Conservation (phyloP, 1,140 invertebrate genomes). For the Nixonia krombeini region DNA sequence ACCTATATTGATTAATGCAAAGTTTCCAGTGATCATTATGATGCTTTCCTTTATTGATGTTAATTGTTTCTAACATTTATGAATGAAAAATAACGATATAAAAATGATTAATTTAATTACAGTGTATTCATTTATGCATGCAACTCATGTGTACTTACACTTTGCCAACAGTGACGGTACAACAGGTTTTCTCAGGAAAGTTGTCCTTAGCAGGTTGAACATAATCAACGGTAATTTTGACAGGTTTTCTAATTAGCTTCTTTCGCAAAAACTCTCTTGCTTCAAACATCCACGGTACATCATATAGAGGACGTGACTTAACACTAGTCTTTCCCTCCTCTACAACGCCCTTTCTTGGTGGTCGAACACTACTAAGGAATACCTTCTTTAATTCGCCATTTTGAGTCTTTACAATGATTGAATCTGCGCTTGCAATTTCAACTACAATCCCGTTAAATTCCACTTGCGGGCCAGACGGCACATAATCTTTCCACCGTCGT, state of each 20-base stretch:
- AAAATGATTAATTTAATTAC: too few relatives aligned
- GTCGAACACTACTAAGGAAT: conserved; percentile 95
- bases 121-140: too few relatives aligned
- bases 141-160: conserved; percentile 77
- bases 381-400: conserved; percentile 91
- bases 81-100: too few relatives aligned
- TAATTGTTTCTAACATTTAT: too few relatives aligned
- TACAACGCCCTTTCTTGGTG: conserved; percentile 78
- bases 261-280: conserved; percentile 97
- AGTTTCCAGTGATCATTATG: too few relatives aligned
- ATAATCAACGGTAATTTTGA: conserved; percentile 95
- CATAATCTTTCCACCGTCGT: conserved; percentile 92
- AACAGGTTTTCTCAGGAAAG: conserved; percentile 96
- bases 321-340: conserved; percentile 77
- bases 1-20: too few relatives aligned
- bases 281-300: conserved; percentile 98
- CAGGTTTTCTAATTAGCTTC: conserved; percentile 96
- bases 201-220: conserved; percentile 94
- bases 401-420: conserved; percentile 85
- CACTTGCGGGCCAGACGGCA: conserved; percentile 76
- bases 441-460: conserved; percentile 89
- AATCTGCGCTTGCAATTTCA: conserved; percentile 95
- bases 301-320: conserved; percentile 88
- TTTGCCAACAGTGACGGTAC: conserved; percentile 89
- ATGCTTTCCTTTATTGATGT: too few relatives aligned